These are phyloP conservation scores for Brachymystax lenok DNA, from an alignment of 2,797 vertebrate species.

Conservation along the genomic window DNA sequence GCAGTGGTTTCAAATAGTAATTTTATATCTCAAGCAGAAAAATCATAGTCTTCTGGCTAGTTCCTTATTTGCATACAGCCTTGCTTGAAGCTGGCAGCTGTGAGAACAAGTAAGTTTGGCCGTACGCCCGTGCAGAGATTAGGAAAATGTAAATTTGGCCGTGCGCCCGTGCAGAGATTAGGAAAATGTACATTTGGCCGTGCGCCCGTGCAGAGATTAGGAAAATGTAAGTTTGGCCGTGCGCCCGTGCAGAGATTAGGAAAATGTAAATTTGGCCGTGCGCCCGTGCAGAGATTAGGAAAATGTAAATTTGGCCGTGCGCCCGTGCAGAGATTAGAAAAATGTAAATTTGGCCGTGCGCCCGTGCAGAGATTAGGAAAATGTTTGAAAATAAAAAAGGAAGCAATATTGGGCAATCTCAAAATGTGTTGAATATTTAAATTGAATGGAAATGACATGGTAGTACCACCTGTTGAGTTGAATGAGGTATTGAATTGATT, in stretches of 20 bases:
- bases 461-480: background rate
- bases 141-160: background rate
- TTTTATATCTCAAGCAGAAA: background rate
- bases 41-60: background rate
- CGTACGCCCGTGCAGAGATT: background rate
- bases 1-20: background rate
- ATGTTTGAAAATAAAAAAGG: too few relatives aligned
- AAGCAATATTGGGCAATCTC: too few relatives aligned
- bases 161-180: background rate
- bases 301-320: too few relatives aligned
- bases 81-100: background rate
- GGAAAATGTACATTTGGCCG: too few relatives aligned
- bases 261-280: too few relatives aligned
- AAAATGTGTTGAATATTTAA: background rate
- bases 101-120: background rate
- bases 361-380: background rate
- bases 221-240: too few relatives aligned
- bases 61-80: too few relatives aligned
- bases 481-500: background rate
- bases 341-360: background rate
- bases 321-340: background rate
- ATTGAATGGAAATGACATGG: background rate
- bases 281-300: background rate
- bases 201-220: background rate
- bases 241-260: background rate